phyloP scores from a whole-genome alignment of 2,113 vertebrate genomes.

The Hippocampus guttulatus region DNA sequence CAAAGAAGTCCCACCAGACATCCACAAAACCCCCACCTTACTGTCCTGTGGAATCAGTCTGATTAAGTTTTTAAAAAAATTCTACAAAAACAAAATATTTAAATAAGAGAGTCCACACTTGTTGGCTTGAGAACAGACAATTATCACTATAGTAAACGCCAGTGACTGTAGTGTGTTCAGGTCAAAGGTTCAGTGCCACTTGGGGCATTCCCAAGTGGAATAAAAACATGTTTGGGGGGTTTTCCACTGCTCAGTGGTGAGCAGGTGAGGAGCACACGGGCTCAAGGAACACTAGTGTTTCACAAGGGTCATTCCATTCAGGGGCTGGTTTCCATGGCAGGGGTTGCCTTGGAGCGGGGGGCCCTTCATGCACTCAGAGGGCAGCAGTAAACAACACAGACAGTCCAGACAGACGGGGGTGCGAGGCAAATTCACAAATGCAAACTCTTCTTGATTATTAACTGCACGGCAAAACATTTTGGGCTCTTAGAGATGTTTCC shows the following conservation, averaged over 20 bases:
- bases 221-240: neutral
- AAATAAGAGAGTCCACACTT: neutral
- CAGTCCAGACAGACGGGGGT: neutral
- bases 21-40: neutral
- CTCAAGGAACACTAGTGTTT: conserved; percentile 30
- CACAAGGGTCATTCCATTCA: conserved; percentile 59
- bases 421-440: neutral
- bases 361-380: conserved; percentile 41
- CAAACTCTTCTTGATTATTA: neutral
- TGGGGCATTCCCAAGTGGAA: neutral
- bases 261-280: conserved; percentile 29
- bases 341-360: conserved; percentile 62
- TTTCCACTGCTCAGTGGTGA: neutral
- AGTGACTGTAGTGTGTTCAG: neutral
- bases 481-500: neutral
- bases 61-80: neutral
- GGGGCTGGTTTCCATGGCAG: conserved; percentile 65
- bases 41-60: neutral
- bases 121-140: neutral
- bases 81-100: neutral
- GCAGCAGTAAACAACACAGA: conserved; percentile 38
- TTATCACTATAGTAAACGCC: conserved; percentile 13
- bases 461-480: neutral
- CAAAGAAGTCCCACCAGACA: conserved; percentile 15
- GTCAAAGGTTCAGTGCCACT: conserved; percentile 11